These are phyloP conservation scores for Tretioscincus oriximinensis DNA, from an alignment of 2,113 vertebrate species.

Conservation along the genomic window DNA sequence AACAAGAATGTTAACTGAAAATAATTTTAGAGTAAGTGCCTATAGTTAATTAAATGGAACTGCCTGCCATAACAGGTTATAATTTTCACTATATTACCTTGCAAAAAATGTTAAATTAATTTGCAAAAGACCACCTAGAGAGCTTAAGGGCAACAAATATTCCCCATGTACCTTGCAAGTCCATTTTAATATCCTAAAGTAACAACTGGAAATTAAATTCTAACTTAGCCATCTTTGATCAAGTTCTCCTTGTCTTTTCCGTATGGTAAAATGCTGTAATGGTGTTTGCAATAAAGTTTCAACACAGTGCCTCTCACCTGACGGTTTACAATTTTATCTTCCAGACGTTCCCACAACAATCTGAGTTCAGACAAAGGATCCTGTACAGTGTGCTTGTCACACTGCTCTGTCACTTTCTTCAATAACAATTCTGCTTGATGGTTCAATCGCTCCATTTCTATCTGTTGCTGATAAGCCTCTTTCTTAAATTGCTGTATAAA, in stretches of 20 bases:
- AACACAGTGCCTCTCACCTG: slow-evolving; percentile 77
- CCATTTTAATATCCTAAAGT: background rate
- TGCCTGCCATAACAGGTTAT: background rate
- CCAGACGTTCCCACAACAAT: slow-evolving; percentile 88
- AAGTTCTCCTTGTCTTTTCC: background rate
- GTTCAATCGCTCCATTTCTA: slow-evolving; percentile 95
- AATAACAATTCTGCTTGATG: slow-evolving; percentile 91
- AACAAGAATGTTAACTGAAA: slow-evolving; percentile 7
- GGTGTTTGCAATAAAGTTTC: background rate
- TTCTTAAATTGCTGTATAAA: slow-evolving; percentile 88
- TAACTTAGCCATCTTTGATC: background rate
- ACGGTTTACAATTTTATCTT: slow-evolving; percentile 90
- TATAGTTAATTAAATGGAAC: background rate
- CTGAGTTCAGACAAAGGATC: slow-evolving; percentile 91
- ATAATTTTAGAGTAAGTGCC: background rate
- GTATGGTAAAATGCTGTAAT: no score
- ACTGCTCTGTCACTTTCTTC: slow-evolving; percentile 89
- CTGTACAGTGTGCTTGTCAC: slow-evolving; percentile 85
- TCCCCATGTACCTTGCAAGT: background rate
- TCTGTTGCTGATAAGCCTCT: slow-evolving; percentile 94
- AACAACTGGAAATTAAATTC: background rate
- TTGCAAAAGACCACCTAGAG: no score
- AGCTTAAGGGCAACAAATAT: background rate
- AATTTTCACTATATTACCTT: background rate
- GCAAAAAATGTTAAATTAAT: background rate